These are phyloP conservation scores for Chrysolophus pictus DNA, from an alignment of 2,797 vertebrate species.

Conservation along the genomic window DNA sequence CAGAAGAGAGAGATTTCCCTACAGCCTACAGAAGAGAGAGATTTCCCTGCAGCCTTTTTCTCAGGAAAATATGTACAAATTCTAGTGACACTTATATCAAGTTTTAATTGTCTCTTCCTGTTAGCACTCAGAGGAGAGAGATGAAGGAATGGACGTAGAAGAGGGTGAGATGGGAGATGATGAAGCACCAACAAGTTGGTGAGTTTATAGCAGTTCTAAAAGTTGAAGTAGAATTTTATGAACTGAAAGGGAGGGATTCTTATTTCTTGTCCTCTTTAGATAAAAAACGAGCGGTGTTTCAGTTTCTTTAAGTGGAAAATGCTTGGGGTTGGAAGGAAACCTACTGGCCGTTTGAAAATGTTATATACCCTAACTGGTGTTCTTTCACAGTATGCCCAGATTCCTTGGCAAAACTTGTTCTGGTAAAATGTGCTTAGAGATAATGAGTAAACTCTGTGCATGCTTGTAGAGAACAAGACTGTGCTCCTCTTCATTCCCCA, in stretches of 20 bases:
- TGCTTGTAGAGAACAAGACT: neutral
- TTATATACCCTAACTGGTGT: neutral
- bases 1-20: neutral
- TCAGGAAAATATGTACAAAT: neutral
- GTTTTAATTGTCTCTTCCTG: neutral
- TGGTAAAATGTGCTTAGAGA: neutral
- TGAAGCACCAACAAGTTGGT: constrained; percentile 93
- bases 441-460: neutral
- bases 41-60: neutral
- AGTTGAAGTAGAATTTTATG: neutral
- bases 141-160: constrained; percentile 96
- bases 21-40: neutral
- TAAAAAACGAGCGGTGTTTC: neutral
- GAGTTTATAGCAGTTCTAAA: constrained; percentile 29
- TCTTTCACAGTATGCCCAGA: neutral
- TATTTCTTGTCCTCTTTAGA: neutral
- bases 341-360: neutral
- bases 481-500: neutral
- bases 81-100: neutral
- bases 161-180: constrained; percentile 99
- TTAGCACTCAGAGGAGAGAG: constrained; percentile 91
- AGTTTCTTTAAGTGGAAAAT: neutral
- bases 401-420: neutral
- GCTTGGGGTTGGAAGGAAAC: neutral
- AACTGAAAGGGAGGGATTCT: neutral